Evolutionary conservation across 2,113 vertebrate species (phyloP), one percentile per base, ranked within the genome.

Genomic region (Ciconia stormi): DNA sequence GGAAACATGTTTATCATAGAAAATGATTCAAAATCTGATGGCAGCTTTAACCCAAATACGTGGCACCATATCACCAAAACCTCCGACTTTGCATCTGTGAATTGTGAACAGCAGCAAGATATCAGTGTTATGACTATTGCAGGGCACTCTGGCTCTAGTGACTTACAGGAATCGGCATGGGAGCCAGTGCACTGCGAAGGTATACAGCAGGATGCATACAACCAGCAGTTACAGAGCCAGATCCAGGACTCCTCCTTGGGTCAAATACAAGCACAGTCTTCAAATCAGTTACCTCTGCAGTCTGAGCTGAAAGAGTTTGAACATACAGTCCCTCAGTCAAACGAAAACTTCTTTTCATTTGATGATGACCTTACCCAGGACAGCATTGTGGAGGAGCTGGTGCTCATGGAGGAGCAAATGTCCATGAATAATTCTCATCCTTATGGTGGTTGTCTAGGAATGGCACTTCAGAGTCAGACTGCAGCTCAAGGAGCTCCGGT

Each of bases 371-470:
- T 99, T 72, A 99, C 99, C 53, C 99, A 99, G 95, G 99, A 99
- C 94, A 99, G 99, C 98, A 99, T 99, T 65, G 99, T 99, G 90
- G 99, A 99, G 97, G 99, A 99, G 96, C 98, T 99, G 94, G 99
- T 99, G 93, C 99, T 99, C 95, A 99, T 99, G 99, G 99, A 99
- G 91, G 99, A 99, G 97, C 99, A 99, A 87, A 99, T 99, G 99
- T 99, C 99, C 36, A 98, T 99, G 91, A 99, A 99, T 92, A 98
- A 95, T 91, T 97, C 99, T 70, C 99, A 99, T 96, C 91, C 98
- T 74, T 99, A 99, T 0, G 80, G 98, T 36, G 94, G 97, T 87
- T 98, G 98, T 93, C 98, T 99, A 27, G 99, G 99, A 36, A 98
- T 98, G 95, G 46, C 98, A 7, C 95, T 99, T 56, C 99, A 98